Evolutionary conservation across 37 sponge, comb jelly and placozoan species (phyloP).

Genomic region (Ianthella basta): DNA sequence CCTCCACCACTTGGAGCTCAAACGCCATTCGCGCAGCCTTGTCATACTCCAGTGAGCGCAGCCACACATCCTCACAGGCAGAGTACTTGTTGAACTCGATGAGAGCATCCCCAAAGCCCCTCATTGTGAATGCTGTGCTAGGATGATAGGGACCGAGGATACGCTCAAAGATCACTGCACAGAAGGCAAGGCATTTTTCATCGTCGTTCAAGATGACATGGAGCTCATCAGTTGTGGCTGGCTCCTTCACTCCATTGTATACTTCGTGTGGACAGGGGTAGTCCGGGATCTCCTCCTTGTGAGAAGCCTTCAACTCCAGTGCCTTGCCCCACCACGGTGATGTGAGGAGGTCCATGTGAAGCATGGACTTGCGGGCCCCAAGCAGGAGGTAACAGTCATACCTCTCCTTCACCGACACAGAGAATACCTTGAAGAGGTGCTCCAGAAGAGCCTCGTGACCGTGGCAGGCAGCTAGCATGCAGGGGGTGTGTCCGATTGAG

Average conservation of each 20-base stretch:
- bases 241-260: constrained; percentile 70
- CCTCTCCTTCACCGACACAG: constrained; percentile 37
- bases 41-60: constrained; percentile 78
- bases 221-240: constrained; percentile 20
- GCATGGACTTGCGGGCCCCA: constrained; percentile 65
- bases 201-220: constrained; percentile 42
- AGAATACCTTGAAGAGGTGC: constrained; percentile 49
- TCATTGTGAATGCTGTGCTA: constrained; percentile 79
- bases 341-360: not conserved
- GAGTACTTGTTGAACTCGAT: constrained; percentile 52
- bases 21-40: constrained; percentile 83
- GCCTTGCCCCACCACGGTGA: constrained; percentile 51
- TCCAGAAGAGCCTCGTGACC: constrained; percentile 69
- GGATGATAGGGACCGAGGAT: constrained; percentile 80
- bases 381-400: constrained; percentile 83
- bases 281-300: constrained; percentile 5
- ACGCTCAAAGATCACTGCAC: constrained; percentile 78
- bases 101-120: constrained; percentile 82
- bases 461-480: constrained; percentile 81
- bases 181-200: constrained; percentile 50
- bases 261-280: constrained; percentile 31
- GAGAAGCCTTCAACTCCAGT: constrained; percentile 5
- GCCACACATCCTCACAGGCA: constrained; percentile 80
- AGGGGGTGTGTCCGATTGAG: constrained; percentile 82
- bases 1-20: constrained; percentile 83